Conservation (phyloP, 2,113 vertebrate genomes). For the Antidorcas marsupialis region DNA sequence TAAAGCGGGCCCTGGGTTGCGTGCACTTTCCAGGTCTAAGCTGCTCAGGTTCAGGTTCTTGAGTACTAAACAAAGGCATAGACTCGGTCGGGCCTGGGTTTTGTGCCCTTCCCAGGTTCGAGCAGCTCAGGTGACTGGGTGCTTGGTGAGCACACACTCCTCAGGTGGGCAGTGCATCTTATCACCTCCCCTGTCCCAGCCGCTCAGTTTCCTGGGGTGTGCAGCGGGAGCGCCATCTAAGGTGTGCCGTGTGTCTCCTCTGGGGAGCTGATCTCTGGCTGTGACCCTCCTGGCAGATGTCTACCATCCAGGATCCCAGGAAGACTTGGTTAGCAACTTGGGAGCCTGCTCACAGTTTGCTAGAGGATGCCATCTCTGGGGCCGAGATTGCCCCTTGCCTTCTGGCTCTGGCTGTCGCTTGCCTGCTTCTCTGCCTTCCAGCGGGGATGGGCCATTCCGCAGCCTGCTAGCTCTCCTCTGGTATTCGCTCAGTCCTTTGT, state of each 20-base stretch:
- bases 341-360: neutral
- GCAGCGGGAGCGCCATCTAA: fast-evolving
- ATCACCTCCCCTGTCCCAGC: neutral
- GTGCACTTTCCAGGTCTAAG: neutral
- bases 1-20: neutral
- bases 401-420: neutral
- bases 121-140: neutral
- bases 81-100: neutral
- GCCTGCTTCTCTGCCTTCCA: neutral
- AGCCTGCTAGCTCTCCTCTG: neutral
- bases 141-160: neutral
- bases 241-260: neutral
- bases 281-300: neutral
- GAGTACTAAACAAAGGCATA: neutral
- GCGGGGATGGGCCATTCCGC: neutral
- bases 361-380: neutral
- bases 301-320: fast-evolving
- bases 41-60: neutral
- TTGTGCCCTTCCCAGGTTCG: neutral
- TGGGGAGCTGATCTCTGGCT: neutral
- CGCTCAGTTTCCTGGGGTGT: neutral
- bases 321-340: neutral
- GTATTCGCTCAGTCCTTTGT: neutral
- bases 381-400: neutral
- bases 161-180: neutral